A percentile compares a stretch with the other conserved stretches of the same genome.
Evolutionary conservation across 2,888 invertebrate genomes (phyloP).

Genomic region (Xylophagus ater): DNA sequence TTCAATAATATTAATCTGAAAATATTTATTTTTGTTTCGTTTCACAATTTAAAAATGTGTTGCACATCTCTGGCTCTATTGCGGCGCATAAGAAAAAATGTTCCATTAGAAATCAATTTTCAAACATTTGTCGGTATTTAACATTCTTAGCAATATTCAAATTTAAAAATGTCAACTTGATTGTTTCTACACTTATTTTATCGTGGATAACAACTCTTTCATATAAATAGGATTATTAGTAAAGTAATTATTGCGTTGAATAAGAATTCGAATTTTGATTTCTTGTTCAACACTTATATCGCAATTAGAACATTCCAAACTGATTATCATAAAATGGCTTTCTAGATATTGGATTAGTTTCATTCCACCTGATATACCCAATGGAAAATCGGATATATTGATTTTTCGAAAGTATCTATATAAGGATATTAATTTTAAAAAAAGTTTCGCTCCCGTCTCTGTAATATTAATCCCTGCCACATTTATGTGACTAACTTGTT

Average conservation of each 20-base stretch:
- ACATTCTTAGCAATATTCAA: too few species aligned
- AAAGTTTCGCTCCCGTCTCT: background rate
- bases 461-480: slow-evolving; percentile 8
- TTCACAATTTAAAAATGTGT: background rate
- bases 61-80: background rate
- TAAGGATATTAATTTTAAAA: slow-evolving; percentile 2
- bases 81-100: slow-evolving; percentile 1
- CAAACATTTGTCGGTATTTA: too few species aligned
- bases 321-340: slow-evolving; percentile 1
- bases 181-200: slow-evolving; percentile 6
- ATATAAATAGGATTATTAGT: slow-evolving; percentile 9
- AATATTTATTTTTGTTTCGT: too few species aligned
- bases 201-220: slow-evolving; percentile 4
- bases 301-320: slow-evolving; percentile 11
- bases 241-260: slow-evolving; percentile 11
- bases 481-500: slow-evolving; percentile 11
- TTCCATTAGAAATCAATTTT: background rate
- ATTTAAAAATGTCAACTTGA: slow-evolving; percentile 7
- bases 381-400: slow-evolving; percentile 2
- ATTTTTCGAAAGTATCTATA: slow-evolving; percentile 2
- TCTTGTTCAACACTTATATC: slow-evolving; percentile 10
- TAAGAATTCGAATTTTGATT: slow-evolving; percentile 4
- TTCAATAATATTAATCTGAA: too few species aligned
- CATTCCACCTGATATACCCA: slow-evolving; percentile 8
- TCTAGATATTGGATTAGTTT: slow-evolving; percentile 7